A percentile compares a stretch with the other conserved stretches of the same genome.
Evolutionary conservation across 1,140 invertebrate species (phyloP).

Genomic region (Drosophila rhopaloa): DNA sequence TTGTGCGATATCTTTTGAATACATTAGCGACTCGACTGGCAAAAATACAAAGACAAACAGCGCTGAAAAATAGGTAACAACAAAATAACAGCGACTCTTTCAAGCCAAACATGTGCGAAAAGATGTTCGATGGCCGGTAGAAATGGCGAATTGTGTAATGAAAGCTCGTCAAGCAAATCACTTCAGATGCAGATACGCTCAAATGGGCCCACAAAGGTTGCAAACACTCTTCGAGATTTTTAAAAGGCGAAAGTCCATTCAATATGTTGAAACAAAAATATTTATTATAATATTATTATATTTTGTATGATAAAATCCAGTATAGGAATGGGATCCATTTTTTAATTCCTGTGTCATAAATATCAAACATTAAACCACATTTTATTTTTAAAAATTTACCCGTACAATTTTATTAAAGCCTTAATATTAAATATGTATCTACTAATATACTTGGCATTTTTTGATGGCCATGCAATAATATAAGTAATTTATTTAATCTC

Average conservation of each 20-base stretch:
- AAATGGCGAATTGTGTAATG: conserved; percentile 56
- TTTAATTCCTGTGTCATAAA: too few relatives aligned
- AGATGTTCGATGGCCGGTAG: conserved; percentile 29
- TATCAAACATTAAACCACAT: too few relatives aligned
- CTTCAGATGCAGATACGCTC: conserved; percentile 19
- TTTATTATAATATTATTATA: too few relatives aligned
- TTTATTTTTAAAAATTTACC: too few relatives aligned
- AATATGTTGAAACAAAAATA: too few relatives aligned
- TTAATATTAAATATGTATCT: background rate
- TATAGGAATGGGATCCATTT: too few relatives aligned
- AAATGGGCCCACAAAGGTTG: background rate
- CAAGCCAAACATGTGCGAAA: conserved; percentile 50
- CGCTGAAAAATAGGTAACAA: conserved; percentile 1
- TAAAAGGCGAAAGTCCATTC: background rate
- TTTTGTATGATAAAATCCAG: too few relatives aligned
- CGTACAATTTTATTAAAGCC: too few relatives aligned
- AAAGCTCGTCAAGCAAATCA: conserved; percentile 58
- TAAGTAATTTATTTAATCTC: background rate
- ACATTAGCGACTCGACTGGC: conserved; percentile 53
- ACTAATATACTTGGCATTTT: background rate
- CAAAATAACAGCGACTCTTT: conserved; percentile 4
- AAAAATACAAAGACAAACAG: background rate
- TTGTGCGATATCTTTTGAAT: conserved; percentile 71
- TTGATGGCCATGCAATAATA: background rate
- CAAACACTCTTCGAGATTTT: conserved; percentile 1